Base-by-base conservation (phyloP, 2,888 invertebrate genomes). In the Lycophotia porphyrea region DNA sequence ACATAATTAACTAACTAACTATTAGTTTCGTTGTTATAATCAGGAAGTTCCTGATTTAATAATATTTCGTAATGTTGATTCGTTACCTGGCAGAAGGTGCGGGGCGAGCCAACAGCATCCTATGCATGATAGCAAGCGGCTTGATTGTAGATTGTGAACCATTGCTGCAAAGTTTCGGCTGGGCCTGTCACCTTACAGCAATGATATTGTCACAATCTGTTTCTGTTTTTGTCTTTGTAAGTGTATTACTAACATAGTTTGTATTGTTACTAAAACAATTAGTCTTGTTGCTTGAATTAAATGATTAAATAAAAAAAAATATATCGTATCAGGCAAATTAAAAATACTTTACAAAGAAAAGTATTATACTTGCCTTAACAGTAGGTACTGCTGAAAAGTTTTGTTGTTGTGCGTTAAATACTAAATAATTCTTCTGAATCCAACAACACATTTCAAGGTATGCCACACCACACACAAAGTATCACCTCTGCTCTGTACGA, bases 401-500 rank as follows among this genome's bases (percentile, higher is more conserved):
- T 58, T 3, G 27, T 58, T 31, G 31, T 31, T 31, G 8, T 58
- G 58, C 31, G 31, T 21, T 31, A 31, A 55, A 55, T 27, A 55
- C 13, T 15, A 52, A 31, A 21, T 9, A 1, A 27, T 31, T 18
- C 1, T 58, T 58, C 18, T 58, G 21, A 21, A 21, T 34, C 21
- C 9, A 58, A 9, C 5, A 58, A 21, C 58, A 31, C 31, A 31
- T 58, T 31, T 21, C 31, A 31, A 31, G 4, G 8, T 36, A 63
- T 8, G 8, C 31, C 18, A 31, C 31, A 31, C 31, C 58, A 18
- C 8, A 44, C 34, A 36, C 21, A 68, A 15, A 63, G 44, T 61
- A 71, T 47, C 82, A 9, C 31, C 8, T 85, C 85, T 71, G n/a
- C 7, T 2, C 0, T 0, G 47, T 44, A 21, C 8, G 34, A 15